A percentile compares a stretch with the other conserved stretches of the same genome.
Evolutionary conservation across 2,113 vertebrate genomes (phyloP).

Genomic region (Serilophus lunatus): DNA sequence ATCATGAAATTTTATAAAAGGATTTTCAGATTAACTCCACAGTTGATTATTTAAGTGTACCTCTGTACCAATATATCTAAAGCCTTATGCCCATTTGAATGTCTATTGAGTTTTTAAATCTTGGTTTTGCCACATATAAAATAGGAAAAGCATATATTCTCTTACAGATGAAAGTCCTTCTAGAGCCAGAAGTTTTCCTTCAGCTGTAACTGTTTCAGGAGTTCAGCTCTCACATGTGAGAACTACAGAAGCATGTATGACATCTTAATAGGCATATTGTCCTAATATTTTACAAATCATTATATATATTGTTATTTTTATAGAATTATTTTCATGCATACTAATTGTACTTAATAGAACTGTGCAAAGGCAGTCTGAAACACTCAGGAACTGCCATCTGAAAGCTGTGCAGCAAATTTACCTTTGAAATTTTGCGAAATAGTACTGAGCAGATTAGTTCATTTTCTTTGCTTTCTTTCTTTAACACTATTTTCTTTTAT

Average conservation of each 20-base stretch:
- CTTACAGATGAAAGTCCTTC: background rate
- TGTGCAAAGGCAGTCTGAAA: background rate
- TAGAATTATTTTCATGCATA: background rate
- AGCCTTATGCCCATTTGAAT: background rate
- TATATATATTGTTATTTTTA: background rate
- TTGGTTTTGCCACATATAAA: background rate
- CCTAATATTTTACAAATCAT: background rate
- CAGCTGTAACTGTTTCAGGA: background rate
- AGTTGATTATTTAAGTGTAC: background rate
- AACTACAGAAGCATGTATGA: background rate
- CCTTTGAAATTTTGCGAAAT: background rate
- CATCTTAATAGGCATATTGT: background rate
- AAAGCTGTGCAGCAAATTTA: background rate
- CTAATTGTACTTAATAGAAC: background rate
- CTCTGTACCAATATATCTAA: background rate
- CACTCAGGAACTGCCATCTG: background rate
- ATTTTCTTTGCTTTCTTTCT: background rate
- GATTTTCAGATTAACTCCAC: background rate
- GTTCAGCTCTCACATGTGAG: background rate
- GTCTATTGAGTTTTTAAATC: background rate
- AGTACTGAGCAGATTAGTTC: background rate
- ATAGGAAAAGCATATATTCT: background rate
- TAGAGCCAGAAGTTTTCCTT: background rate
- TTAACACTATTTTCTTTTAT: background rate
- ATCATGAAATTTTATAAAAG: background rate